Percentiles rank a stretch among this genome's conserved stretches.
These are phyloP conservation scores for Procambarus clarkii DNA, from an alignment of 1,140 invertebrate species.

Conservation along the genomic window DNA sequence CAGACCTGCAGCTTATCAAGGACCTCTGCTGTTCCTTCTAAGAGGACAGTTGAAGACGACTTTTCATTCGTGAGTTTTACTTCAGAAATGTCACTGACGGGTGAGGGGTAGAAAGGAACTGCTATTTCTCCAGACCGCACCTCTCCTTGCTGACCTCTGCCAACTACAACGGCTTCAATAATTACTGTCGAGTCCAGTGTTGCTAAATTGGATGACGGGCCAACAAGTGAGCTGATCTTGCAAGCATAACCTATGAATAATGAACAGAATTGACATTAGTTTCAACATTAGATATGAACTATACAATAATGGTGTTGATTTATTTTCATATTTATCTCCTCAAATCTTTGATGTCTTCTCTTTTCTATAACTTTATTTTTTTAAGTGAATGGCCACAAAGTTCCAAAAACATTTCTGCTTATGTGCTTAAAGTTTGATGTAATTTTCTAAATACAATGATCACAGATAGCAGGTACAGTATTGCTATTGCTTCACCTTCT, in stretches of 20 bases:
- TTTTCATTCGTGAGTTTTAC: constrained; percentile 40
- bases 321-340: too few species aligned
- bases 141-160: constrained; percentile 21
- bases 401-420: too few species aligned
- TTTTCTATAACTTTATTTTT: too few species aligned
- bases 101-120: constrained; percentile 39
- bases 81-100: constrained; percentile 20
- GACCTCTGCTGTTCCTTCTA: constrained; percentile 30
- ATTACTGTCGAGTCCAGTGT: constrained; percentile 28
- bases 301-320: too few species aligned
- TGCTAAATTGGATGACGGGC: constrained; percentile 29
- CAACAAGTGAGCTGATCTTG: constrained; percentile 20
- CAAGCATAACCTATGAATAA: constrained; percentile 47
- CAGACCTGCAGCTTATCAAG: constrained; percentile 17
- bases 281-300: too few species aligned
- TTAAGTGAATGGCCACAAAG: too few species aligned
- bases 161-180: constrained; percentile 25
- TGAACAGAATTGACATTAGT: too few species aligned
- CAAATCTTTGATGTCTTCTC: too few species aligned
- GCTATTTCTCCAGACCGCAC: constrained; percentile 17
- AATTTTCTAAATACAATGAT: too few species aligned
- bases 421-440: too few species aligned
- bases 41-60: constrained; percentile 1
- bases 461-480: too few species aligned
- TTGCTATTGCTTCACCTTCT: too few species aligned